Percentiles rank a stretch among this genome's conserved stretches.
phyloP scores from a whole-genome alignment of 1,140 invertebrate genomes.

The Trichonephila clavata region DNA sequence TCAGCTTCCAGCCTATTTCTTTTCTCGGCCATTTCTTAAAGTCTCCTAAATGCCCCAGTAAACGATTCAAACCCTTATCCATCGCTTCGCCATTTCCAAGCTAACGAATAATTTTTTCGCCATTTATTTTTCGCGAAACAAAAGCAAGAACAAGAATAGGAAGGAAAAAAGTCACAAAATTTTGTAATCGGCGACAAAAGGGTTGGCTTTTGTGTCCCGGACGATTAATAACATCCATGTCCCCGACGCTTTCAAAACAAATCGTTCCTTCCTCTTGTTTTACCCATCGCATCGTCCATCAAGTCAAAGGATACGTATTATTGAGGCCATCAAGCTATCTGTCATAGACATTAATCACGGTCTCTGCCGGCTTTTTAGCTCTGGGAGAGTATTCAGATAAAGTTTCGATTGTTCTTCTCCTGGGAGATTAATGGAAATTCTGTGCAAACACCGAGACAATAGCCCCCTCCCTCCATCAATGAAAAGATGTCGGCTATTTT shows the following conservation, averaged over 20 bases:
- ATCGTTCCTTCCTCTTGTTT: constrained; percentile 19
- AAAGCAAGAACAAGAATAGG: background rate
- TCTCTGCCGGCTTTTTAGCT: background rate
- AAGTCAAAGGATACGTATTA: constrained; percentile 18
- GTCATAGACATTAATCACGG: background rate
- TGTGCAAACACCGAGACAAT: background rate
- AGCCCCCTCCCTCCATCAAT: background rate
- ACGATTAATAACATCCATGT: constrained; percentile 21
- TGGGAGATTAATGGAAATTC: background rate
- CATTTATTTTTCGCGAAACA: background rate
- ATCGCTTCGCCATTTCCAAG: background rate
- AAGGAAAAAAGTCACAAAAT: background rate
- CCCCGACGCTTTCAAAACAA: constrained; percentile 8
- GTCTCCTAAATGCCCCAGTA: background rate
- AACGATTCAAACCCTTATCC: background rate
- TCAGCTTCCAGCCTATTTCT: no score
- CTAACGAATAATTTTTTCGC: background rate
- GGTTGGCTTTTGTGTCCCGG: background rate
- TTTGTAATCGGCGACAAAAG: constrained; percentile 25
- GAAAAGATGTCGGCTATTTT: background rate
- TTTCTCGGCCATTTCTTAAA: no score
- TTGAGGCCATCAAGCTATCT: constrained; percentile 25
- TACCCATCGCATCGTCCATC: constrained; percentile 5
- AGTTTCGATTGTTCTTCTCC: background rate
- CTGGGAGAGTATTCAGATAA: constrained; percentile 17